Conservation (phyloP, 2,797 vertebrate genomes). For the Karalla daura region DNA sequence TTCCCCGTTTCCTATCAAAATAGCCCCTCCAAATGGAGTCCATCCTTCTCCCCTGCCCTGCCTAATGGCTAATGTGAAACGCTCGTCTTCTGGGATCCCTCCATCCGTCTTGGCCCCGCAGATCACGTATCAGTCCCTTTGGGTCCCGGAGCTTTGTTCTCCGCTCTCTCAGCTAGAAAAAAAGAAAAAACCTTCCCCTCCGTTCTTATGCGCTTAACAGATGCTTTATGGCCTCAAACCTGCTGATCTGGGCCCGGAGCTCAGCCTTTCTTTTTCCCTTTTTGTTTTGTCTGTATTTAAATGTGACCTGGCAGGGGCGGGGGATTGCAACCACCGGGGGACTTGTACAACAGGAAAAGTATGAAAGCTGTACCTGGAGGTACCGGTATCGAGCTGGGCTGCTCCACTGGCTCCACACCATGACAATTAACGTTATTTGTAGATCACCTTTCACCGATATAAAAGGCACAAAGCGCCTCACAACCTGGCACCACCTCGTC, state of each 20-base stretch:
- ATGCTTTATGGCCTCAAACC: conserved; percentile 68
- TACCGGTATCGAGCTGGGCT: conserved; percentile 11
- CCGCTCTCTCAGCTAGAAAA: conserved; percentile 39
- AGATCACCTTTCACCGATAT: too few relatives aligned
- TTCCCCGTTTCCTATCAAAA: conserved; percentile 27
- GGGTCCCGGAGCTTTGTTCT: conserved; percentile 66
- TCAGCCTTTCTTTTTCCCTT: too few relatives aligned
- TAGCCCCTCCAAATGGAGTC: conserved; percentile 27
- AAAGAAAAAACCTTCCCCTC: conserved; percentile 38
- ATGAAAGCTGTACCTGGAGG: conserved; percentile 44
- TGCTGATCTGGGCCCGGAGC: conserved; percentile 64
- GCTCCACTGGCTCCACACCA: conserved; percentile 1
- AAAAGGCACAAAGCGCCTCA: too few relatives aligned
- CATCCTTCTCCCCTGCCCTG: conserved; percentile 6
- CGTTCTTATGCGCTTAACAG: conserved; percentile 77
- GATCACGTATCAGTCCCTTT: conserved; percentile 75
- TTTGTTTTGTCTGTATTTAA: conserved; percentile 60
- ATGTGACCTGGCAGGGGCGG: conserved; percentile 40
- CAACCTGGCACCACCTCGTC: too few relatives aligned
- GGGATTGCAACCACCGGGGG: conserved; percentile 25
- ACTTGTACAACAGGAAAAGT: conserved; percentile 46
- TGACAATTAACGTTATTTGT: too few relatives aligned
- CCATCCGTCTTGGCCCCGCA: conserved; percentile 45
- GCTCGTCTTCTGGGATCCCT: conserved; percentile 66
- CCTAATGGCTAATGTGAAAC: conserved; percentile 54